Base-by-base conservation (phyloP, 2,113 vertebrate genomes). In the Xerus inauris region DNA sequence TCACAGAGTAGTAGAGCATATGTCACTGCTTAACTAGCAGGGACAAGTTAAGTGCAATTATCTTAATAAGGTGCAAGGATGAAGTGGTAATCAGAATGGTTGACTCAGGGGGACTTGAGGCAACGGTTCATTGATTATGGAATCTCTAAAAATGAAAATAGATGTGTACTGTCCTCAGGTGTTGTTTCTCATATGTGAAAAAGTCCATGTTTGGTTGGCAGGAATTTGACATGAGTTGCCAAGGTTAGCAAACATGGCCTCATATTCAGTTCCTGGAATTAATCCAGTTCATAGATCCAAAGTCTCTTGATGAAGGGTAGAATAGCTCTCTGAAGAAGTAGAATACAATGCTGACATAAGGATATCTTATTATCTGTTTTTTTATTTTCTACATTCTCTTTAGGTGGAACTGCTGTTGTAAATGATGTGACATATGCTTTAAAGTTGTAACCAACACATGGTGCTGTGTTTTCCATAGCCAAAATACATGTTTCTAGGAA, bases 11-110 rank as follows among this genome's bases (percentile, higher is more conserved):
- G 24, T 51, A 86, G 59, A 81, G 59, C 71, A 89, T 35, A 45
- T 57, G 65, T 91, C 80, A 89, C 28, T 75, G 59, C 45, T 95
- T 90, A 81, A 65, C 54, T 8, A 90, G 6, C 17, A 95, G 47
- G 51, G 26, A 82, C 40, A 87, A 80, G 42, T 57, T 45, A 22
- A 91, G 22, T 49, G 13, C 6, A 42, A 30, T 77, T 75, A 28
- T 89, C 35, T 59, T 86, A 72, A 42, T 82, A 32, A 57, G 47
- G 6, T 51, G 19, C 24, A 86, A 79, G 19, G 40, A 71, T 88
- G 45, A 81, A 94, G 42, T 79, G 13, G 12, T 57, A 73, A 51
- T 84, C 59, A 67, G 65, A 85, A 28, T 64, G 12, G 62, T 76
- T 91, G 87, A 86, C 42, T 69, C 14, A 42, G 26, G 69, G 89